Evolutionary conservation across 2,888 invertebrate genomes (phyloP).

Genomic region (Caenorhabditis imperialis): DNA sequence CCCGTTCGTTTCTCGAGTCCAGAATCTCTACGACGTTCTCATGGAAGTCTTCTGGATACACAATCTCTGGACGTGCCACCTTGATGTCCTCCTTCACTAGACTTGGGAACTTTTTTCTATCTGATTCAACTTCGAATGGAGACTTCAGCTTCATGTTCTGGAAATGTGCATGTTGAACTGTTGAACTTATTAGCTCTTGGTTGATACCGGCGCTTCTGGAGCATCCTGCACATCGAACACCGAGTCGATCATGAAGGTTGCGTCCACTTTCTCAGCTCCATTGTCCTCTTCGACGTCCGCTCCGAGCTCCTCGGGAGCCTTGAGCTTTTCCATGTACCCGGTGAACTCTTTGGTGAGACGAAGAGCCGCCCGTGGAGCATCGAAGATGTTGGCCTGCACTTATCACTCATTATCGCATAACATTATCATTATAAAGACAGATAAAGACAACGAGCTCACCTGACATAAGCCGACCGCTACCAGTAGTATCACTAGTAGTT

Average conservation of each 20-base stretch:
- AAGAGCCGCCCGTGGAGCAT: conserved; percentile 29
- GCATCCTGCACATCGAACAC: too few species aligned
- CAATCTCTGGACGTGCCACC: conserved; percentile 23
- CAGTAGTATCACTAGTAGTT: conserved; percentile 17
- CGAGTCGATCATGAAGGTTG: conserved; percentile 38
- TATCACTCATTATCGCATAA: not conserved
- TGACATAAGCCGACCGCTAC: conserved; percentile 27
- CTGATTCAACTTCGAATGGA: conserved; percentile 25
- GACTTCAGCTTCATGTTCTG: conserved; percentile 26
- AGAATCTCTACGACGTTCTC: conserved; percentile 42
- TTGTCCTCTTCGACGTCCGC: conserved; percentile 34
- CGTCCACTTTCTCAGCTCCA: too few species aligned
- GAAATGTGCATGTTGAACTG: too few species aligned
- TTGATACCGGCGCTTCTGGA: too few species aligned
- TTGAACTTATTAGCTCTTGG: too few species aligned
- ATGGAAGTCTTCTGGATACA: conserved; percentile 26
- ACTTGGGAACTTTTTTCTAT: conserved; percentile 18
- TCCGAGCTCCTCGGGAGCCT: conserved; percentile 40
- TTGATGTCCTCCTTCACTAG: conserved; percentile 39
- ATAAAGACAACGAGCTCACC: not conserved
- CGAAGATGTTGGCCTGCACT: conserved; percentile 33
- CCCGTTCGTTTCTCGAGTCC: conserved; percentile 42
- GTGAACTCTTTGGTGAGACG: conserved; percentile 40
- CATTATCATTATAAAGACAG: too few species aligned
- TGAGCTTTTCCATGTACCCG: conserved; percentile 42